phyloP scores from a whole-genome alignment of 2,888 invertebrate species.

The Thelaira solivaga region DNA sequence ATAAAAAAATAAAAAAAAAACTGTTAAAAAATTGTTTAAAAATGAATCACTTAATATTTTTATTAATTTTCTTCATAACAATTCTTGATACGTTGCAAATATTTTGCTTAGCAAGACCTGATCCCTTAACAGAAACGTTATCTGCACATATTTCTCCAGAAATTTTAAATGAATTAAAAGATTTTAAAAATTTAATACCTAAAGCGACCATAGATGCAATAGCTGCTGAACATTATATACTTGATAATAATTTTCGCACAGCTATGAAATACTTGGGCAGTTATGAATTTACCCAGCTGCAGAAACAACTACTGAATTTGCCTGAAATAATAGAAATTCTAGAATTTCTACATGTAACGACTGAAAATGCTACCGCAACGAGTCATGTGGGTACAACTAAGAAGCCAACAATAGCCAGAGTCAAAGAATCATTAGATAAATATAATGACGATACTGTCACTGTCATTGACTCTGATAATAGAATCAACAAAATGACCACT shows the following conservation, averaged over 20 bases:
- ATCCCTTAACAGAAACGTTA: background rate
- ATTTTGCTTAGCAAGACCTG: background rate
- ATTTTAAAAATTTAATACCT: conserved; percentile 69
- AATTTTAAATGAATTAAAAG: conserved; percentile 68
- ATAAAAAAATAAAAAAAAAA: background rate
- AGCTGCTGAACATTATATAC: conserved; percentile 68
- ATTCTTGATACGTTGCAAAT: background rate
- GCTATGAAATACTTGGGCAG: conserved; percentile 68
- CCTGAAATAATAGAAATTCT: conserved; percentile 70
- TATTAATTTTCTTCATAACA: background rate
- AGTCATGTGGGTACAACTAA: conserved; percentile 21
- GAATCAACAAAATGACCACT: conserved; percentile 38
- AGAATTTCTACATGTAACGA: conserved; percentile 69
- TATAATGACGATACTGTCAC: conserved; percentile 20
- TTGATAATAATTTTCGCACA: conserved; percentile 69
- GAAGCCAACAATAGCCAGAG: conserved; percentile 17
- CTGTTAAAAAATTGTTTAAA: background rate
- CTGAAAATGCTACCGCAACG: conserved; percentile 44
- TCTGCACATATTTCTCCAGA: conserved; percentile 67
- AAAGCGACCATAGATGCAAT: conserved; percentile 65
- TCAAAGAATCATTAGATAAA: conserved; percentile 30
- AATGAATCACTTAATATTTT: background rate
- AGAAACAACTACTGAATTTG: conserved; percentile 65
- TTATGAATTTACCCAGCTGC: conserved; percentile 66
- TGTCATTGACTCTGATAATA: conserved; percentile 7